These are phyloP conservation scores for Ichneumoninae sp. DNA, from an alignment of 2,888 invertebrate species.

Conservation along the genomic window DNA sequence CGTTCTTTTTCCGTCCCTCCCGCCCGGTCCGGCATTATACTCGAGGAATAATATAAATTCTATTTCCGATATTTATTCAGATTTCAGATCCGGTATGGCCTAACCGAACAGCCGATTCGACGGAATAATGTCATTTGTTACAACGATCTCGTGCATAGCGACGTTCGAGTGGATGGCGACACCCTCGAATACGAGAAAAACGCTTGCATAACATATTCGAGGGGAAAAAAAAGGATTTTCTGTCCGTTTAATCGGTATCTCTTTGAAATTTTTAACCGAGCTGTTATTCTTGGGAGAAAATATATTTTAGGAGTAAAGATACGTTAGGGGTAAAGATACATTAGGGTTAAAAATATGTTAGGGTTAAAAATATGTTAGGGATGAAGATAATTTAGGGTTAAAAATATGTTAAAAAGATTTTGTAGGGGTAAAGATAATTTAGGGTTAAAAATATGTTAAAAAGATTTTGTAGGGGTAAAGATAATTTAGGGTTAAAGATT, in stretches of 20 bases:
- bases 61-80: conserved; percentile 56
- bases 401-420: too few relatives aligned
- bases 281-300: not conserved
- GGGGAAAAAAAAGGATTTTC: not conserved
- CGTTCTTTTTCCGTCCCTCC: not conserved
- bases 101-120: conserved; percentile 33
- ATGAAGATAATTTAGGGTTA: too few relatives aligned
- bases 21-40: not conserved
- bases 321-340: too few relatives aligned
- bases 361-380: too few relatives aligned
- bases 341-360: too few relatives aligned
- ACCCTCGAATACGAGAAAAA: not conserved
- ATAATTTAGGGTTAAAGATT: too few relatives aligned
- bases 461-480: too few relatives aligned
- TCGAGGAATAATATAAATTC: conserved; percentile 46
- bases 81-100: conserved; percentile 23
- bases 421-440: too few relatives aligned
- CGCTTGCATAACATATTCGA: not conserved
- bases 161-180: conserved; percentile 1
- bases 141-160: not conserved
- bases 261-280: not conserved
- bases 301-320: not conserved
- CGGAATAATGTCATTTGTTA: conserved; percentile 32
- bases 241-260: not conserved
- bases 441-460: not conserved